Base-by-base conservation (phyloP, 2,888 invertebrate species). In the Megalurothrips usitatus region DNA sequence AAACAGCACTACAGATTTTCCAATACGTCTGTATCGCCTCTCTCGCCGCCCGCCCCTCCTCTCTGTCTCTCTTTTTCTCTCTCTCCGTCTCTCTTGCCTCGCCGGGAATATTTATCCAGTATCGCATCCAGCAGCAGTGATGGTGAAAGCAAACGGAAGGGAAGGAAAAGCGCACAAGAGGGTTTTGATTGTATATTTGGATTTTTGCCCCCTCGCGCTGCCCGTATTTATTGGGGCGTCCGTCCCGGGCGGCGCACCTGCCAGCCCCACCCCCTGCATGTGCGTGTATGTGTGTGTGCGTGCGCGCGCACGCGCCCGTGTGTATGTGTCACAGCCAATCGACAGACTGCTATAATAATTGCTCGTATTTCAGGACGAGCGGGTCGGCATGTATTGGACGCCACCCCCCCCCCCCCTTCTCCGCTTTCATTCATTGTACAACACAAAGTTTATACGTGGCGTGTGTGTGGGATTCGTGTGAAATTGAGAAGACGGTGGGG, bases 281-380 rank as follows among this genome's bases (percentile, higher is more conserved):
- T 79, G 52, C 68, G 52, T 58, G 58, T 43, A 6, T 6, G 34
- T 43, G 34, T 43, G 34, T 43, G 34, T 43, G 34, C 6, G 34
- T 43, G 34, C 3, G 34, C 3, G 34, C 3, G 34, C 6, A 6
- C 6, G 34, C 6, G 34, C 6, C 3, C 6, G 34, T 43, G 34
- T 81, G 81, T 81, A 79, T 81, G 82, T 81, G 80, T 63, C 79
- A 80, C 63, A 81, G 81, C 81, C 82, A 82, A 82, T 82, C 82
- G 68, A 23, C 68, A 26, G 68, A 26, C 26, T 26, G 58, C 23
- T 23, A 75, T n/a, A 43, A 43, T 75, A 75, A 75, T 75, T 75
- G 68, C 23, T 26, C 68, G 68, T 75, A 75, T 75, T 75, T 75
- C 68, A 75, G 58, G 58, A 58, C 58, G 19, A 14, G 58, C 58